Percentiles rank a stretch among this genome's conserved stretches.
phyloP scores from a whole-genome alignment of 2,113 vertebrate genomes.

The Saguinus midas region DNA sequence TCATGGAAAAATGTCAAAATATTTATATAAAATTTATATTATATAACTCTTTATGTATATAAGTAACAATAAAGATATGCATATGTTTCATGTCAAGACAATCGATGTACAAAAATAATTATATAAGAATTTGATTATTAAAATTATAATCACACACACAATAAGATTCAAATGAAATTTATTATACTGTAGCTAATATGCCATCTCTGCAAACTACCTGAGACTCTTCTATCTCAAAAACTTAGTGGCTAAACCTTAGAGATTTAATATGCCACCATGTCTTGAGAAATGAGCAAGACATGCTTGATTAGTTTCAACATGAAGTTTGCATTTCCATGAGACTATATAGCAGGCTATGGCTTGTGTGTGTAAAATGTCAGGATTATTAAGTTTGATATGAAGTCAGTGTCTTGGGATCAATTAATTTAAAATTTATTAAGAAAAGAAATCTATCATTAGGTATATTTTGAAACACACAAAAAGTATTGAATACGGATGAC shows the following conservation, averaged over 20 bases:
- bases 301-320: conserved; percentile 76
- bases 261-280: conserved; percentile 70
- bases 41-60: neutral
- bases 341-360: conserved; percentile 61
- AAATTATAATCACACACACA: conserved; percentile 59
- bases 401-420: conserved; percentile 71
- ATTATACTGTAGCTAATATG: conserved; percentile 62
- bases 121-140: conserved; percentile 54
- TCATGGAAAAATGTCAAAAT: neutral
- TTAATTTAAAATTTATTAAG: conserved; percentile 74
- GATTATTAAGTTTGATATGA: conserved; percentile 72
- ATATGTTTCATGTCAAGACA: neutral
- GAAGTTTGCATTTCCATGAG: conserved; percentile 69
- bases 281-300: conserved; percentile 77
- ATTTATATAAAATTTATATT: neutral
- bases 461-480: conserved; percentile 70
- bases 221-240: conserved; percentile 75
- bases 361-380: conserved; percentile 72
- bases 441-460: conserved; percentile 61
- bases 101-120: neutral
- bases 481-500: conserved; percentile 38
- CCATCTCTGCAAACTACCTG: conserved; percentile 68
- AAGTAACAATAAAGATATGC: neutral
- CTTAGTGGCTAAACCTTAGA: conserved; percentile 76
- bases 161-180: conserved; percentile 68